Percentiles rank a stretch among this genome's conserved stretches.
Evolutionary conservation across 2,113 vertebrate genomes (phyloP).

Genomic region (Poeciliopsis retropinna): DNA sequence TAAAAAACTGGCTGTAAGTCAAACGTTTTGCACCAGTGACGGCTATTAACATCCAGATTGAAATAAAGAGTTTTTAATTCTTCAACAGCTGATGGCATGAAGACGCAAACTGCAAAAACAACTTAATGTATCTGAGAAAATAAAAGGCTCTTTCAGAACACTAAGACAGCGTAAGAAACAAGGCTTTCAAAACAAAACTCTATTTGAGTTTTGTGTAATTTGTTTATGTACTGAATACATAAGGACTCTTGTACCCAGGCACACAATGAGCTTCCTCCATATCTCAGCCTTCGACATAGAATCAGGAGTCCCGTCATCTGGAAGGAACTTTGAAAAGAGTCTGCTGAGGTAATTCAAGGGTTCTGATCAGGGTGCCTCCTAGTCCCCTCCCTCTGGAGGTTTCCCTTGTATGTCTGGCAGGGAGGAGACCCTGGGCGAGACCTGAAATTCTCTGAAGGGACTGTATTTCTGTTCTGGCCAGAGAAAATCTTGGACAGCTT

Average conservation of each 20-base stretch:
- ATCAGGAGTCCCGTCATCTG: background rate
- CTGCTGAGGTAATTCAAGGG: too few species aligned
- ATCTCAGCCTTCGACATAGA: background rate
- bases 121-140: slow-evolving; percentile 38
- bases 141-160: slow-evolving; percentile 44
- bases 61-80: slow-evolving; percentile 55
- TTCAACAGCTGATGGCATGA: slow-evolving; percentile 48
- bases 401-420: too few species aligned
- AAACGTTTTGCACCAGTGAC: slow-evolving; percentile 58
- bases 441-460: too few species aligned
- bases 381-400: too few species aligned
- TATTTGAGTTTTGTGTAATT: background rate
- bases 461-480: too few species aligned
- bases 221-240: background rate
- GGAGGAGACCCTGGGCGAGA: too few species aligned
- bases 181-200: slow-evolving; percentile 12
- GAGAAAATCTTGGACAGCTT: too few species aligned
- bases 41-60: slow-evolving; percentile 47
- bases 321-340: background rate
- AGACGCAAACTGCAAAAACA: slow-evolving; percentile 21
- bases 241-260: background rate
- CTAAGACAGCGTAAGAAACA: slow-evolving; percentile 49
- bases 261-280: background rate
- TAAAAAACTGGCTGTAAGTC: slow-evolving; percentile 42
- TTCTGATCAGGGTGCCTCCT: too few species aligned